These are phyloP conservation scores for Panzeria rudis DNA, from an alignment of 2,888 invertebrate species.

Conservation along the genomic window DNA sequence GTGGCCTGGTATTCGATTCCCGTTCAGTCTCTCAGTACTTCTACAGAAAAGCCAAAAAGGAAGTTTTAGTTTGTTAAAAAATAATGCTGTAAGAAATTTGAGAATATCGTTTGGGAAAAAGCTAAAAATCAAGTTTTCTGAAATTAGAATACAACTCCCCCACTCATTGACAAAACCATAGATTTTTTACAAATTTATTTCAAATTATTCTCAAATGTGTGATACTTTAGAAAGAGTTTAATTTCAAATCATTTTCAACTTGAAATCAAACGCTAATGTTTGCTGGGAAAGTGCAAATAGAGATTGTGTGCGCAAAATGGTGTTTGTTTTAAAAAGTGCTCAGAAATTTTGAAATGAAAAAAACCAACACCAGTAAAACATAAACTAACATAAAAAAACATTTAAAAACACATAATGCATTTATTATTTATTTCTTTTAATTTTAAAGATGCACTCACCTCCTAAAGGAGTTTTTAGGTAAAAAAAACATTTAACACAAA, in stretches of 20 bases:
- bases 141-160: no score
- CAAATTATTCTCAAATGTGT: not conserved
- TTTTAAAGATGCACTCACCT: conserved; percentile 79
- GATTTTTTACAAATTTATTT: not conserved
- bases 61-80: no score
- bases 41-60: no score
- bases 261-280: not conserved
- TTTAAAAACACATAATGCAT: conserved; percentile 31
- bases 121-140: no score
- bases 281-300: conserved; percentile 16
- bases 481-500: conserved; percentile 63
- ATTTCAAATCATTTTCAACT: not conserved
- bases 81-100: no score
- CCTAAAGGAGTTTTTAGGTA: conserved; percentile 74
- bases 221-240: not conserved
- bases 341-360: not conserved
- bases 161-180: no score
- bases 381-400: conserved; percentile 39
- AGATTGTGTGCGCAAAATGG: conserved; percentile 2
- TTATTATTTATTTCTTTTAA: conserved; percentile 13
- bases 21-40: no score
- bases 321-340: conserved; percentile 21
- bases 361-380: conserved; percentile 58
- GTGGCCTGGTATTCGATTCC: no score
- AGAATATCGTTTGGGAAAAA: no score